Evolutionary conservation across 1,140 invertebrate species (phyloP).

Genomic region (Amyelois transitella): DNA sequence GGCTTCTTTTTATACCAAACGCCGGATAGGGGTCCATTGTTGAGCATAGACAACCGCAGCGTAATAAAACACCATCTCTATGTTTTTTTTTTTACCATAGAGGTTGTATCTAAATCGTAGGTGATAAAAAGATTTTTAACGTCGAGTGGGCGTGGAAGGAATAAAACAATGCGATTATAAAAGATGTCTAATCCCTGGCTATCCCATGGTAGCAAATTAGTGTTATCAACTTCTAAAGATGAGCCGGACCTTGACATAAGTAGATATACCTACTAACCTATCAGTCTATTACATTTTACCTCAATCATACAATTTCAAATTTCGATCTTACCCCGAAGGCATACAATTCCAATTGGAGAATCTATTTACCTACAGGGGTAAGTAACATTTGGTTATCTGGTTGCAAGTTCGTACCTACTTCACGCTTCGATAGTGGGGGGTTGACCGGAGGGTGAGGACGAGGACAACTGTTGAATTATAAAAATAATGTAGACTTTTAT

Average conservation of each 20-base stretch:
- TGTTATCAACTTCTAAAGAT: too few species aligned
- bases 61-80: slow-evolving; percentile 2
- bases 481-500: not conserved
- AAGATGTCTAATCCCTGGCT: not conserved
- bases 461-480: not conserved
- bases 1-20: not conserved
- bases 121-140: not conserved
- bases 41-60: slow-evolving; percentile 1
- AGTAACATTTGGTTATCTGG: not conserved
- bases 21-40: slow-evolving; percentile 1
- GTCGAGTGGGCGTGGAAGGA: not conserved
- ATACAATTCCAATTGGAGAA: not conserved
- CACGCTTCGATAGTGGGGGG: not conserved
- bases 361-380: not conserved
- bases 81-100: not conserved
- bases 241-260: too few species aligned
- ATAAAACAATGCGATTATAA: not conserved
- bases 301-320: too few species aligned
- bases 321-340: not conserved
- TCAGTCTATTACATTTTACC: too few species aligned
- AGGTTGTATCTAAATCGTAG: not conserved
- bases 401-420: too few species aligned
- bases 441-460: not conserved
- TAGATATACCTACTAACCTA: too few species aligned
- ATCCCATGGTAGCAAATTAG: too few species aligned